A percentile compares a stretch with the other conserved stretches of the same genome.
Evolutionary conservation across 2,113 vertebrate genomes (phyloP).

Genomic region (Rhinolophus sinicus): DNA sequence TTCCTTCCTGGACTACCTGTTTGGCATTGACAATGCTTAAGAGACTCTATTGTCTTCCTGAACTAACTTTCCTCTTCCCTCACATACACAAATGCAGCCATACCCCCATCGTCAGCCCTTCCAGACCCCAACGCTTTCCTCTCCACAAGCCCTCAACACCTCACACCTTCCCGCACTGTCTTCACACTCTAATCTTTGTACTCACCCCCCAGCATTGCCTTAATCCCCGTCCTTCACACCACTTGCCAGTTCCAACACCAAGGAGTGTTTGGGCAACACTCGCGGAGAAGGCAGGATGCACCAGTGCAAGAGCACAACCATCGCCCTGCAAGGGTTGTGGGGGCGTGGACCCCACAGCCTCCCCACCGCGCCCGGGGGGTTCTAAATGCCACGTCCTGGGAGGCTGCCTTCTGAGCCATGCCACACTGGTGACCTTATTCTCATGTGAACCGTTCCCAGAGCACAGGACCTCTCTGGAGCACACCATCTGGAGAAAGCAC

Average conservation of each 20-base stretch:
- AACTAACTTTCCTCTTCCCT: background rate
- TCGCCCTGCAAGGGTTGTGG: background rate
- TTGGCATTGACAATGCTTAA: background rate
- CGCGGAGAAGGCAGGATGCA: background rate
- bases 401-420: background rate
- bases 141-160: background rate
- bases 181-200: background rate
- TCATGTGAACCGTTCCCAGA: slow-evolving; percentile 51
- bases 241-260: background rate
- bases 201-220: background rate
- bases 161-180: background rate
- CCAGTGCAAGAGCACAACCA: background rate
- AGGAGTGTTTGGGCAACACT: background rate
- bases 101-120: background rate
- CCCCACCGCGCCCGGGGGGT: background rate
- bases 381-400: background rate
- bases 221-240: background rate
- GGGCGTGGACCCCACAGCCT: rapidly evolving
- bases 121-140: background rate
- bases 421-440: background rate
- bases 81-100: background rate
- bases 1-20: background rate
- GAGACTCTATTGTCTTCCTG: background rate
- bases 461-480: background rate
- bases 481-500: too few species aligned